These are phyloP conservation scores for Channa striata DNA, from an alignment of 2,797 vertebrate species.

Conservation along the genomic window DNA sequence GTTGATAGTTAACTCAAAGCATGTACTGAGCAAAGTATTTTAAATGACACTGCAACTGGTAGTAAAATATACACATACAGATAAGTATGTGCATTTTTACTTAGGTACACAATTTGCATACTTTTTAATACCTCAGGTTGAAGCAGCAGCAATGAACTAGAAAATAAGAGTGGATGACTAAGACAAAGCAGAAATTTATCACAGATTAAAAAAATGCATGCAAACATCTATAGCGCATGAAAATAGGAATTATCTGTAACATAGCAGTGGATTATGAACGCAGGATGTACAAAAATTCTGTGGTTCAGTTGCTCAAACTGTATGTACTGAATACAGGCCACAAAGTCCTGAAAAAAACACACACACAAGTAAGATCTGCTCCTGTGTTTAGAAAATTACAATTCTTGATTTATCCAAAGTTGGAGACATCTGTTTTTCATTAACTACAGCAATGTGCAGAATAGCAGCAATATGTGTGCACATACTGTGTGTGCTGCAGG, in stretches of 20 bases:
- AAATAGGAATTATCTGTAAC: neutral
- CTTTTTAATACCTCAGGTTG: neutral
- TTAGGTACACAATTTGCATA: no score
- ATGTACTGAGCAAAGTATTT: no score
- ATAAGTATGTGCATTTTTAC: no score
- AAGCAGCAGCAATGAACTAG: neutral
- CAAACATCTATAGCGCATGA: no score
- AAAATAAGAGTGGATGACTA: neutral
- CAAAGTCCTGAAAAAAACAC: constrained; percentile 23
- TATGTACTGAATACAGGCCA: neutral
- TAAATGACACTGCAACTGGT: no score
- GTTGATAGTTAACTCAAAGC: no score
- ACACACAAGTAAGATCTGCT: constrained; percentile 10
- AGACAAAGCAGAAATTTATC: neutral
- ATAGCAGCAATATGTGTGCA: neutral
- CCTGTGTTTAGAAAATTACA: constrained; percentile 1
- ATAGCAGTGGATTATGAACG: neutral
- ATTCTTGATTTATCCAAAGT: neutral
- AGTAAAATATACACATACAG: no score
- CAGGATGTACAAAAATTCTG: neutral
- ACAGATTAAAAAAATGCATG: no score
- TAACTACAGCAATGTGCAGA: neutral
- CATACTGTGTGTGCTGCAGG: constrained; percentile 1
- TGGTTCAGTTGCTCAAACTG: constrained; percentile 5
- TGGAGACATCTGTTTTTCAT: constrained; percentile 6